Evolutionary conservation across 2,888 invertebrate species (phyloP).

Genomic region (Andrena minutula): DNA sequence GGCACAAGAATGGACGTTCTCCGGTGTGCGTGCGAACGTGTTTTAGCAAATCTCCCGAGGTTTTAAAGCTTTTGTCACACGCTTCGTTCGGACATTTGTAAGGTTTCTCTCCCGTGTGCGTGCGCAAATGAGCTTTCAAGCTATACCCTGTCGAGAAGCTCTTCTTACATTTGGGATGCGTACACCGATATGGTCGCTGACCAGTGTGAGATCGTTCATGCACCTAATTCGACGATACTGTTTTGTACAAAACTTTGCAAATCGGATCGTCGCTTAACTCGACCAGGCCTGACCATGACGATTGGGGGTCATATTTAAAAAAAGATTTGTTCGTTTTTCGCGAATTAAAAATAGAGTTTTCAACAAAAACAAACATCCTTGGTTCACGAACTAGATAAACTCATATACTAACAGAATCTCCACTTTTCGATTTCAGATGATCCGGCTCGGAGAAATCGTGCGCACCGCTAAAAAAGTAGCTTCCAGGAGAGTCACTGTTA

Average conservation of each 20-base stretch:
- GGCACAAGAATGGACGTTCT: conserved; percentile 81
- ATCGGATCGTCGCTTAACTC: neutral
- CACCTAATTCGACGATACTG: conserved; percentile 82
- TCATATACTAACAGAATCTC: too few relatives aligned
- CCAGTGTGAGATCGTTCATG: conserved; percentile 86
- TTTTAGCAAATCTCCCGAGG: conserved; percentile 88
- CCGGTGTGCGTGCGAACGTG: conserved; percentile 88
- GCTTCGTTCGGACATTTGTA: conserved; percentile 86
- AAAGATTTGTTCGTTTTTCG: too few relatives aligned
- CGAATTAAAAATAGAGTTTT: too few relatives aligned
- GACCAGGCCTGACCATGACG: neutral
- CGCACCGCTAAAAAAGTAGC: too few relatives aligned
- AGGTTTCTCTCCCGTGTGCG: conserved; percentile 88
- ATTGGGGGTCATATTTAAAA: too few relatives aligned
- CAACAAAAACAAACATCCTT: too few relatives aligned
- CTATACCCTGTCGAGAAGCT: conserved; percentile 87
- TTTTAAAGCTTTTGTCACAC: conserved; percentile 87
- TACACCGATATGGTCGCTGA: conserved; percentile 85
- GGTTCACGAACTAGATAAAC: too few relatives aligned
- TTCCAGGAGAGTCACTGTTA: too few relatives aligned
- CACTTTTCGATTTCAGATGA: too few relatives aligned
- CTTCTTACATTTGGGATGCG: conserved; percentile 85
- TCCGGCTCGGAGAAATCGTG: too few relatives aligned
- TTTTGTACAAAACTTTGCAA: conserved; percentile 1
- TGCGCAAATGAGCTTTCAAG: conserved; percentile 87